Conservation (phyloP, 2,113 vertebrate species). For the Poeciliopsis turrubarensis region DNA sequence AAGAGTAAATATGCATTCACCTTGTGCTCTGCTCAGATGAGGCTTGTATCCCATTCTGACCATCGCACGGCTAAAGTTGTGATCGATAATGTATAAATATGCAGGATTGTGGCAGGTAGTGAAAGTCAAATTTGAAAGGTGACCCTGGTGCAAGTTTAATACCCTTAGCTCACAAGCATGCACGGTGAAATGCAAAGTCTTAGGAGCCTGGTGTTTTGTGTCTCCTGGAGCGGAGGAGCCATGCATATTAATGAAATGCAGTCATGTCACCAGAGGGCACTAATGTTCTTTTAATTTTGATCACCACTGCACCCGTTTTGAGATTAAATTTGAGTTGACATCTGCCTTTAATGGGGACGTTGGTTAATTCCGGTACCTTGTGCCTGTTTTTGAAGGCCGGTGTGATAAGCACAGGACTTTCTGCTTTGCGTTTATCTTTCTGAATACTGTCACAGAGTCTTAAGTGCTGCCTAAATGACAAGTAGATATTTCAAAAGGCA, state of each 20-base stretch:
- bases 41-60: slow-evolving; percentile 50
- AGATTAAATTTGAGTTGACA: slow-evolving; percentile 26
- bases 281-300: slow-evolving; percentile 74
- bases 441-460: slow-evolving; percentile 21
- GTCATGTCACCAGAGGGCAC: slow-evolving; percentile 80
- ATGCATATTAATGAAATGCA: slow-evolving; percentile 68
- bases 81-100: slow-evolving; percentile 64
- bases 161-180: neutral
- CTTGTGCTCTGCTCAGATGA: slow-evolving; percentile 54
- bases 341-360: slow-evolving; percentile 16
- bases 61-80: slow-evolving; percentile 32
- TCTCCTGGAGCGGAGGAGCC: slow-evolving; percentile 42
- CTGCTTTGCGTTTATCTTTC: slow-evolving; percentile 26
- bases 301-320: slow-evolving; percentile 38
- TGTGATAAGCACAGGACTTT: slow-evolving; percentile 28
- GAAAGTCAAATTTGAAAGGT: slow-evolving; percentile 67
- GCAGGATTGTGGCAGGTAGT: slow-evolving; percentile 66
- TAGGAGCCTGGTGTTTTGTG: slow-evolving; percentile 39
- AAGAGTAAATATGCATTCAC: slow-evolving; percentile 31
- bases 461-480: slow-evolving; percentile 38
- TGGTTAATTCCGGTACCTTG: slow-evolving; percentile 24
- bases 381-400: slow-evolving; percentile 1
- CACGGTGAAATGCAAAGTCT: slow-evolving; percentile 18
- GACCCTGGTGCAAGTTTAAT: slow-evolving; percentile 53
- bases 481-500: slow-evolving; percentile 17